These are phyloP conservation scores for Periphyllus acericola DNA, from an alignment of 2,888 invertebrate species.

Conservation along the genomic window DNA sequence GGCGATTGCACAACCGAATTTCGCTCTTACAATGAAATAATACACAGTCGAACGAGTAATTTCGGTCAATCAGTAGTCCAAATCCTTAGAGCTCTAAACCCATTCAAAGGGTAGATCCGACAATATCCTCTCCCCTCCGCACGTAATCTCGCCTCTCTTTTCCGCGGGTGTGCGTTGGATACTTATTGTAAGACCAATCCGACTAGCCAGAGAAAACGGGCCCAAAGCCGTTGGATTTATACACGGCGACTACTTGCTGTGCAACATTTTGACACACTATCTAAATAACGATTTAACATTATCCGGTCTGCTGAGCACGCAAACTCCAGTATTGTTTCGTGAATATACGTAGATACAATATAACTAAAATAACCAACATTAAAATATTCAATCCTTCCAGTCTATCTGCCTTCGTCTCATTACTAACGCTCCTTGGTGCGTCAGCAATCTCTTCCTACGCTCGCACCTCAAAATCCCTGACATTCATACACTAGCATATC, in stretches of 20 bases:
- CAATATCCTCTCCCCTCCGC: neutral
- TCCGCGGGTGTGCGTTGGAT: neutral
- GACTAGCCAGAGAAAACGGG: conserved; percentile 39
- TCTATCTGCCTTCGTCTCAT: no score
- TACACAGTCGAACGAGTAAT: conserved; percentile 55
- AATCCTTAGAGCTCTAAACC: conserved; percentile 43
- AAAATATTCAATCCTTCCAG: no score
- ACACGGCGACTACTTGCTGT: neutral
- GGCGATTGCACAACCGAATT: conserved; percentile 7
- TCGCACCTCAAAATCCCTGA: no score
- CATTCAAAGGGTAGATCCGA: conserved; percentile 44
- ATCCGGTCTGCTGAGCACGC: conserved; percentile 45
- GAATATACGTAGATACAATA: neutral
- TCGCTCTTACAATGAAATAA: conserved; percentile 22
- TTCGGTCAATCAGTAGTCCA: conserved; percentile 57
- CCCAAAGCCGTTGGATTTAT: conserved; percentile 47
- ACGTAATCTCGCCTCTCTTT: neutral
- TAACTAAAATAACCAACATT: no score
- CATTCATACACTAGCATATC: no score
- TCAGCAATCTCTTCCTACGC: no score
- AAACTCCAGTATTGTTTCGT: neutral
- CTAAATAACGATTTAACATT: conserved; percentile 54
- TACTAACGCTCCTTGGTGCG: no score
- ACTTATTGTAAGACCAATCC: conserved; percentile 44
- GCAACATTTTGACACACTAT: conserved; percentile 54